A percentile compares a stretch with the other conserved stretches of the same genome.
These are phyloP conservation scores for Urocolius indicus DNA, from an alignment of 2,113 vertebrate species.

Conservation along the genomic window DNA sequence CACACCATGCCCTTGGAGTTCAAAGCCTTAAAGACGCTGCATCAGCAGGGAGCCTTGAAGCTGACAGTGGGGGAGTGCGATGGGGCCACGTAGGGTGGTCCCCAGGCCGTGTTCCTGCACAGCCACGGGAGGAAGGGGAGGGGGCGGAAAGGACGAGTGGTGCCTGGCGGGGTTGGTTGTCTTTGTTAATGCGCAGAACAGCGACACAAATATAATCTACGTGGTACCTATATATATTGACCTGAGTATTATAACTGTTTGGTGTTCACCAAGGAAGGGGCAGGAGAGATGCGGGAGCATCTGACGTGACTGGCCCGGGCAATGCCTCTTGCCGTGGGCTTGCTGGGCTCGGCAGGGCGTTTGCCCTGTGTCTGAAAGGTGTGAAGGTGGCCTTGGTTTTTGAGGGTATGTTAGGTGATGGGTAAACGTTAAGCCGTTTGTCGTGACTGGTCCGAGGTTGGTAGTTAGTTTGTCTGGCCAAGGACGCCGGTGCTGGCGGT, in stretches of 20 bases:
- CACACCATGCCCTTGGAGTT: constrained; percentile 99
- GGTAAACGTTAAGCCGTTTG: constrained; percentile 63
- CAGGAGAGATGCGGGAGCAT: constrained; percentile 59
- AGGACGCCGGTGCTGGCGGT: constrained; percentile 11
- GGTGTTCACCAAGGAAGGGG: constrained; percentile 77
- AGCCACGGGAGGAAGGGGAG: constrained; percentile 74
- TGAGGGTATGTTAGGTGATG: constrained; percentile 68
- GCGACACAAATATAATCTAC: constrained; percentile 73
- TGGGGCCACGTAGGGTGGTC: constrained; percentile 75
- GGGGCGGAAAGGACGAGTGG: constrained; percentile 59
- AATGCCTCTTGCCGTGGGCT: constrained; percentile 24
- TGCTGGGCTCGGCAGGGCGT: constrained; percentile 15
- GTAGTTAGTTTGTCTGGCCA: constrained; percentile 70
- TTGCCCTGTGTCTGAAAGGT: background rate
- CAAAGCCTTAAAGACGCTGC: constrained; percentile 89
- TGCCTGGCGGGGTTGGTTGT: constrained; percentile 71
- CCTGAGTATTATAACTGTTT: constrained; percentile 80
- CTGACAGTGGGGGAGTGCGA: constrained; percentile 89
- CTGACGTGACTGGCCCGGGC: constrained; percentile 26
- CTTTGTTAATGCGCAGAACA: constrained; percentile 74
- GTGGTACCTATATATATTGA: constrained; percentile 79
- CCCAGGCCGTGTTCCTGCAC: constrained; percentile 57
- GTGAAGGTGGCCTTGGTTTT: constrained; percentile 45
- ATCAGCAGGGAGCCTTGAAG: constrained; percentile 92
- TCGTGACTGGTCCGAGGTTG: constrained; percentile 70